Base-by-base conservation (phyloP, 1,140 invertebrate genomes). In the Apis florea region DNA sequence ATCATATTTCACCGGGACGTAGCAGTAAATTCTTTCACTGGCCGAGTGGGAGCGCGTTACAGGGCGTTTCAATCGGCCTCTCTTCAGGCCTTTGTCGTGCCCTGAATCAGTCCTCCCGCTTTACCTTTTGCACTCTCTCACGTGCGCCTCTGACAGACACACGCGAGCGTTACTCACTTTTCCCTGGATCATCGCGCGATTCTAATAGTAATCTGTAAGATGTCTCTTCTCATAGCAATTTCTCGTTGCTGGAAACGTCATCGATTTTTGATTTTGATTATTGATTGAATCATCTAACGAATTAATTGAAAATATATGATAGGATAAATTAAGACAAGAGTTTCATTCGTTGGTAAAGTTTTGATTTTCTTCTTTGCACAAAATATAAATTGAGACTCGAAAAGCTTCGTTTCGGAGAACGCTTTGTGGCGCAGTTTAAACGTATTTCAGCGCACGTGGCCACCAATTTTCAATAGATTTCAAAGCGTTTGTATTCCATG, bases 1-100 rank as follows among this genome's bases (percentile, higher is more conserved):
- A 87, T 81, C 83, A 77, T 88, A 83, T 85, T 63, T 88, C 83
- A 88, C 66, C 56, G 63, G 24, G 74, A 83, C 78, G 76, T 69
- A 76, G 74, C 67, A 74, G 75, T 88, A 88, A 88, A 88, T 88
- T 80, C 81, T 67, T 82, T 61, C 47, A 13, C 47, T 68, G 66
- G 40, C 66, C 66, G 71, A 78, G 75, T 40, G 66, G 63, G 69
- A 83, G 75, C 79, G 79, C 24, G 21, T 72, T 72, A 79, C 31
- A 69, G 75, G 72, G 59, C 31, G 61, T 83, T 87, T 79, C 71
- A 77, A 83, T 88, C 83, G 67, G 59, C 73, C 64, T 82, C 63
- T 82, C 58, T 59, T 72, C 63, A n/a, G 54, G 54, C 47, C 63
- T 79, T 75, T 54, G 69, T 86, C 66, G 74, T 75, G 69, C 78